Evolutionary conservation across 2,113 vertebrate species (phyloP), one percentile per base, ranked within the genome.

Genomic region (Gila orcuttii): DNA sequence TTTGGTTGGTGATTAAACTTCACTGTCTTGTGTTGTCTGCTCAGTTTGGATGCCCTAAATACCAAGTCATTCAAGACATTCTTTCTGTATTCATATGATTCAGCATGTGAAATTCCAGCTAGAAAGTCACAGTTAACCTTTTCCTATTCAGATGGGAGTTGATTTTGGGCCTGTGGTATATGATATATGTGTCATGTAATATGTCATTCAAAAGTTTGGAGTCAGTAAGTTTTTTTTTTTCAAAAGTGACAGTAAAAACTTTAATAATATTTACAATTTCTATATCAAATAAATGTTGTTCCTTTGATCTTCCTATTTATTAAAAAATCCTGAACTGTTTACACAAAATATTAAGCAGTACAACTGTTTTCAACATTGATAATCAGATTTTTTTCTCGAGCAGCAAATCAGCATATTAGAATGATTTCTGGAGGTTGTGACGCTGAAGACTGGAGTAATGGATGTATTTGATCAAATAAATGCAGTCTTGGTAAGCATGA

Each of bases 11-110:
- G 19, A 17, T 66, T 73, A 42, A 73, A n/a, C 36, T 47, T 10
- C 4, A 28, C 21, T 79, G 33, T 62, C 25, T 3, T 25, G 33
- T 79, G 77, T 79, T 39, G 4, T 79, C 52, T 59, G 55, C 33
- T 60, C 33, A 17, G 33, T 60, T 62, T n/a, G 57, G 55, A 60
- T 60, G 31, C 52, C 31, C 23, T 57, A 79, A 74, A 74, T 47
- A 74, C 42, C 71, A 74, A 25, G 55, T n/a, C 55, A 36, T 79
- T 60, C 21, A 60, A 13, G 21, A 60, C 59, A 79, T 79, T 13
- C 17, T 79, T 33, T 57, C 8, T 55, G 33, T 8, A 57, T 33
- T 79, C 52, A 79, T 55, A 57, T 36, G 52, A 79, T 79, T 57
- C 52, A 79, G 55, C 76, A 59, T 59, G 52, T 59, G 33, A 21